These are phyloP conservation scores for Phoxinus dragarum DNA, from an alignment of 2,797 vertebrate genomes.

Conservation along the genomic window DNA sequence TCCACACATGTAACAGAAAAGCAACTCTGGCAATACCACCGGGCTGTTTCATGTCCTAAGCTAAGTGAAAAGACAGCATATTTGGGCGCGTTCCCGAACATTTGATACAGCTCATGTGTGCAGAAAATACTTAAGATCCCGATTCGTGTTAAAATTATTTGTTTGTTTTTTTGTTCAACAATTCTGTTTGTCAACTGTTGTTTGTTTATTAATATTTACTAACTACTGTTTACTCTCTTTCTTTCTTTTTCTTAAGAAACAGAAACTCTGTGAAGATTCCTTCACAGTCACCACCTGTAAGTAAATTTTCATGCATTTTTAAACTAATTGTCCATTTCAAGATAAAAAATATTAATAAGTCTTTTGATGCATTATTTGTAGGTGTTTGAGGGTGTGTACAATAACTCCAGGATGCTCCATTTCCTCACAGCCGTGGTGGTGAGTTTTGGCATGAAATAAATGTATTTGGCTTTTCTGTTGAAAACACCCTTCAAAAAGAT, in stretches of 20 bases:
- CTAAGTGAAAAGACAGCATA: neutral
- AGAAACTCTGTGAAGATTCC: slow-evolving; percentile 85
- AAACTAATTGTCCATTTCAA: neutral
- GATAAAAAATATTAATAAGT: neutral
- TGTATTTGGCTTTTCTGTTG: neutral
- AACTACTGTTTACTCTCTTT: neutral
- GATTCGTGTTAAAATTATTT: neutral
- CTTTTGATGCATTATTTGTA: slow-evolving; percentile 58
- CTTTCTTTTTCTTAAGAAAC: slow-evolving; percentile 69
- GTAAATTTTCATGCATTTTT: slow-evolving; percentile 57
- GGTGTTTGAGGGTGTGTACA: slow-evolving; percentile 94
- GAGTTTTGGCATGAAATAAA: slow-evolving; percentile 66
- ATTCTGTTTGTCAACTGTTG: neutral
- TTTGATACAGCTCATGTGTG: neutral
- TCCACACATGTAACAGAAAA: slow-evolving; percentile 5
- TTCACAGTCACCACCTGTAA: slow-evolving; percentile 75
- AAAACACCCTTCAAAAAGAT: neutral
- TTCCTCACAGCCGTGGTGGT: slow-evolving; percentile 95
- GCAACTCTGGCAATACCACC: neutral
- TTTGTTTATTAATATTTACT: neutral
- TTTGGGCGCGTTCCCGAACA: neutral
- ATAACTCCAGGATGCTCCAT: slow-evolving; percentile 94
- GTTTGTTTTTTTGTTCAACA: neutral
- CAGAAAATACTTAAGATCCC: neutral
- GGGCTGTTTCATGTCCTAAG: neutral